Conservation (phyloP, 2,113 vertebrate genomes). For the Syrmaticus mikado region DNA sequence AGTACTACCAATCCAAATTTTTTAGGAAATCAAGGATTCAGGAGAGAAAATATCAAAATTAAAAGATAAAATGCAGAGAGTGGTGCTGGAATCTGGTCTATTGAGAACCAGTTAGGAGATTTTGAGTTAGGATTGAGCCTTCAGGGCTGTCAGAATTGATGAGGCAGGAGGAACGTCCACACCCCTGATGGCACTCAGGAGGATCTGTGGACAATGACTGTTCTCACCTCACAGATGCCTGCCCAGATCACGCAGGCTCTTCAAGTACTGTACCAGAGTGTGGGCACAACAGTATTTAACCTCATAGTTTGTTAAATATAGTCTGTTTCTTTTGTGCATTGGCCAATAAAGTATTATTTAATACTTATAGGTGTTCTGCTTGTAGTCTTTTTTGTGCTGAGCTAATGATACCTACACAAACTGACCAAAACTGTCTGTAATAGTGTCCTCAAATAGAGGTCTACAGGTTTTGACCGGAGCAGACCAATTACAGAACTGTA, state of each 20-base stretch:
- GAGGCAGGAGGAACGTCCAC: not conserved
- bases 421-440: not conserved
- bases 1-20: not conserved
- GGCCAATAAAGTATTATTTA: not conserved
- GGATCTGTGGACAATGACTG: fast-evolving
- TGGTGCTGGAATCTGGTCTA: not conserved
- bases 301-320: not conserved
- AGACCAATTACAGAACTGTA: not conserved
- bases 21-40: not conserved
- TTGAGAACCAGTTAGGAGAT: not conserved
- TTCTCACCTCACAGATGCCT: fast-evolving
- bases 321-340: fast-evolving
- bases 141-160: not conserved
- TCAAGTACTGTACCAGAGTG: fast-evolving
- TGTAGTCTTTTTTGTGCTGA: not conserved
- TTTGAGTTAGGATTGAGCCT: fast-evolving
- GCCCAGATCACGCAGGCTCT: not conserved
- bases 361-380: not conserved
- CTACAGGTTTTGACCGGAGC: not conserved
- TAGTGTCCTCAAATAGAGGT: not conserved
- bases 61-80: not conserved
- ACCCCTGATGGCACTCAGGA: fast-evolving
- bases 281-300: not conserved
- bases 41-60: not conserved
- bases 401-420: not conserved